These are phyloP conservation scores for Caenorhabditis sp. DNA, from an alignment of 2,888 invertebrate genomes.

Conservation along the genomic window DNA sequence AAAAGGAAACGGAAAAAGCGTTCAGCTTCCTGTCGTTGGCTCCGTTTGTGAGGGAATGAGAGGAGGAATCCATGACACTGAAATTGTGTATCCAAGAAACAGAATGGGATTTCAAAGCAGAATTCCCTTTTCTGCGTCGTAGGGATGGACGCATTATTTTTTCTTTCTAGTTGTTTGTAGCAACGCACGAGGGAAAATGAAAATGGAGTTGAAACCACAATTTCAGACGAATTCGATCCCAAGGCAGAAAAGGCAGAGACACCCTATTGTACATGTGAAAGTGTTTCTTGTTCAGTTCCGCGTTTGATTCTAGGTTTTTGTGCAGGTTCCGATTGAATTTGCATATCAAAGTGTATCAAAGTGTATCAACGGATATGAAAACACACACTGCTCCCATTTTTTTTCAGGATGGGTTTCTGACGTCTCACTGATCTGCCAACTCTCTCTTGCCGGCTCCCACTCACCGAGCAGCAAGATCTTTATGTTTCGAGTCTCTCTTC, in stretches of 20 bases:
- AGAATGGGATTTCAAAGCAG: conserved; percentile 6
- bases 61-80: conserved; percentile 8
- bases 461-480: conserved; percentile 44
- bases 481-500: conserved; percentile 51
- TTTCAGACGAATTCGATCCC: not conserved
- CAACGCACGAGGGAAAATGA: not conserved
- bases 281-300: not conserved
- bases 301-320: not conserved
- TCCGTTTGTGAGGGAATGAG: not conserved
- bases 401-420: conserved; percentile 31
- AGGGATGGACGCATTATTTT: not conserved
- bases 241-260: not conserved
- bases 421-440: conserved; percentile 15
- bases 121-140: not conserved
- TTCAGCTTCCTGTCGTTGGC: not conserved
- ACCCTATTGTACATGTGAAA: conserved; percentile 6
- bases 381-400: not conserved
- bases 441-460: conserved; percentile 36
- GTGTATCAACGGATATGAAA: too few relatives aligned
- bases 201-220: conserved; percentile 1
- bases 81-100: conserved; percentile 30
- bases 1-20: not conserved
- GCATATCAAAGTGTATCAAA: conserved; percentile 31
- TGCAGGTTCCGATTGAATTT: conserved; percentile 24
- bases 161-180: not conserved